Evolutionary conservation across 2,888 invertebrate genomes (phyloP).

Genomic region (Trichogramma dendrolimi): DNA sequence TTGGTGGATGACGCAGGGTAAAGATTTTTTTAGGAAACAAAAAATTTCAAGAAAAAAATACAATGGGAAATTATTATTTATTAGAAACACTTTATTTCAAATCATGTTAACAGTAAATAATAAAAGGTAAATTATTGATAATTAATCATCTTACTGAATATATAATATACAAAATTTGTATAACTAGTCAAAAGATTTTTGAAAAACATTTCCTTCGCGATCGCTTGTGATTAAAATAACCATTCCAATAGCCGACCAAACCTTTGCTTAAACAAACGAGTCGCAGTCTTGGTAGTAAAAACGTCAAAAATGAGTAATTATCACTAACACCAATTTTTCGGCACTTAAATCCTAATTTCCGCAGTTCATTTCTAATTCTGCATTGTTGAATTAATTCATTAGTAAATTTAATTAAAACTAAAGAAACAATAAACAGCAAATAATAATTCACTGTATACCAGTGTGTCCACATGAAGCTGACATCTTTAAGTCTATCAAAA

Average conservation of each 20-base stretch:
- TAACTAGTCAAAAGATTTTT: conserved; percentile 25
- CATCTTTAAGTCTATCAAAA: no score
- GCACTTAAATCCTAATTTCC: no score
- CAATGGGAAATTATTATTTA: conserved; percentile 18
- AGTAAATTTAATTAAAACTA: no score
- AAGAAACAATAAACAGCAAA: no score
- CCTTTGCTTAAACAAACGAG: conserved; percentile 66
- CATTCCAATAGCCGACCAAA: conserved; percentile 77
- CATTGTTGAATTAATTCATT: no score
- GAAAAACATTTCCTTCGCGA: conserved; percentile 60
- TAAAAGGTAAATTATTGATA: background rate
- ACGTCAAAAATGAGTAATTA: conserved; percentile 29
- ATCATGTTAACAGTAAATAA: conserved; percentile 16
- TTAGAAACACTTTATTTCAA: conserved; percentile 22
- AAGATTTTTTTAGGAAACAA: background rate
- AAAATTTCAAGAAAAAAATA: conserved; percentile 18
- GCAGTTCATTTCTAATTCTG: no score
- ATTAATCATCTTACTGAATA: conserved; percentile 1
- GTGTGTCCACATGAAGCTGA: no score
- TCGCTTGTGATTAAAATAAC: conserved; percentile 76
- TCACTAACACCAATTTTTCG: background rate
- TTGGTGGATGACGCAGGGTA: no score
- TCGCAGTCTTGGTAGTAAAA: conserved; percentile 58
- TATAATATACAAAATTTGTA: conserved; percentile 26
- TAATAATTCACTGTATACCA: no score